phyloP scores from a whole-genome alignment of 2,888 invertebrate species.

The Pachycephus smyrnensis region DNA sequence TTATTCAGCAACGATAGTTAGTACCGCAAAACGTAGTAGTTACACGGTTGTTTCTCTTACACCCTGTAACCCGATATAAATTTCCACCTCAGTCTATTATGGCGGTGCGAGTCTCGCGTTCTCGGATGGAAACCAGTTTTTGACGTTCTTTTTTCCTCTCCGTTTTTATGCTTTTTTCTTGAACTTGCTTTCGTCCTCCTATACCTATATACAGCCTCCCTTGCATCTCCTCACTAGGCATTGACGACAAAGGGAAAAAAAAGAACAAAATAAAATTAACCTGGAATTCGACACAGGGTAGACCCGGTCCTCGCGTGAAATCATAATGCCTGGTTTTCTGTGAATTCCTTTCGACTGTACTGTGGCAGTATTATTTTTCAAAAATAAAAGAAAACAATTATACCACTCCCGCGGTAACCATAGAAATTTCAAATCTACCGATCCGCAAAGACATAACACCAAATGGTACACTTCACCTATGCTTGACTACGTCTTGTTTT shows the following conservation, averaged over 20 bases:
- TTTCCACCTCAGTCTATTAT: conserved; percentile 41
- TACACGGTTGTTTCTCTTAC: neutral
- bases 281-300: neutral
- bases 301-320: neutral
- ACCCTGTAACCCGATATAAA: conserved; percentile 24
- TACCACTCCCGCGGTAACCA: neutral
- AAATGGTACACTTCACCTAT: neutral
- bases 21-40: neutral
- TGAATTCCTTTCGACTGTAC: no score
- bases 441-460: neutral
- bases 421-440: neutral
- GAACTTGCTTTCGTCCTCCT: neutral
- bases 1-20: neutral
- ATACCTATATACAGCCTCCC: neutral
- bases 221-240: neutral
- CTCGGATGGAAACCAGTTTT: conserved; percentile 51
- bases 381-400: neutral
- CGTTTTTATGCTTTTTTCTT: conserved; percentile 10
- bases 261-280: neutral
- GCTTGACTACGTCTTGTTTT: neutral
- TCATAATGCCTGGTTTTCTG: neutral
- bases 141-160: conserved; percentile 34
- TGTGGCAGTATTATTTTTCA: no score
- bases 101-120: conserved; percentile 46
- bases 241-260: neutral